Percentiles rank a stretch among this genome's conserved stretches.
Evolutionary conservation across 2,797 vertebrate species (phyloP).

Genomic region (Margarornis squamiger): DNA sequence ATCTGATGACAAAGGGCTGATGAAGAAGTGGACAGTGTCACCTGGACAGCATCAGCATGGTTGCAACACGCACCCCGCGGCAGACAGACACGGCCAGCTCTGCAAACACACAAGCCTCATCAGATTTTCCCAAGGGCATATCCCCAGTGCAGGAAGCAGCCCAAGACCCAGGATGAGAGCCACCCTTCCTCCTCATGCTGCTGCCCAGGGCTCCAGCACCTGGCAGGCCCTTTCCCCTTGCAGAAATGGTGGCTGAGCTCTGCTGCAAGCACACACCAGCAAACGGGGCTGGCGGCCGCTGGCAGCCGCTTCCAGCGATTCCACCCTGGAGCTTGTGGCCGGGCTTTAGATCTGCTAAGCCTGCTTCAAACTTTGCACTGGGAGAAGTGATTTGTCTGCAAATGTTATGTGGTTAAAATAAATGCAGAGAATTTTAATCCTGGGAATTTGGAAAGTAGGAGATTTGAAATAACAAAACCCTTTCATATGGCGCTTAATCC

Average conservation of each 20-base stretch:
- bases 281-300: not conserved
- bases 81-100: not conserved
- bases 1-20: not conserved
- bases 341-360: constrained; percentile 44
- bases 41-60: not conserved
- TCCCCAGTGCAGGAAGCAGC: not conserved
- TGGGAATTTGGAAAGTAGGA: constrained; percentile 68
- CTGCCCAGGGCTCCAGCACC: not conserved
- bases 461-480: constrained; percentile 72
- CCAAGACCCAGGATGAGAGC: not conserved
- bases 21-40: not conserved
- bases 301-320: not conserved
- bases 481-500: constrained; percentile 67
- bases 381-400: constrained; percentile 68
- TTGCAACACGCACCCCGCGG: not conserved
- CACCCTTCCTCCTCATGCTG: not conserved
- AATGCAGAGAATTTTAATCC: constrained; percentile 70
- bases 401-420: constrained; percentile 70
- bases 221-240: not conserved
- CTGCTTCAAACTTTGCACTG: constrained; percentile 51
- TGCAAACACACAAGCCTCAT: not conserved
- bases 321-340: constrained; percentile 29
- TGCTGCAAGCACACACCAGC: fast-evolving
- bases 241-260: not conserved
- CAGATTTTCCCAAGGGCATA: not conserved